Base-by-base conservation (phyloP, 1,140 invertebrate species). In the Drosophila kohkoa region DNA sequence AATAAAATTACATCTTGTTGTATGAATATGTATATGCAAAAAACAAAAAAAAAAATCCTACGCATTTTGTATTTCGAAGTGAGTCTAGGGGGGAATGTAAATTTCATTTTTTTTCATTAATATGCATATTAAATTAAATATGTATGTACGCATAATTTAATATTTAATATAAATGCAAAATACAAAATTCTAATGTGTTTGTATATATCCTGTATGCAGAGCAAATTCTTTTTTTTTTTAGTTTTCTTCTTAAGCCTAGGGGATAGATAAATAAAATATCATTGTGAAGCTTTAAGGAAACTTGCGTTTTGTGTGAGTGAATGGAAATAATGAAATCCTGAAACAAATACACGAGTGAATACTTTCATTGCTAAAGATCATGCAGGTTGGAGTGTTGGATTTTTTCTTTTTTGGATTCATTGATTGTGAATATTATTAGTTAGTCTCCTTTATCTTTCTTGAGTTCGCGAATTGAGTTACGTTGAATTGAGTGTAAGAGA, bases 81-180 rank as follows among this genome's bases (percentile, higher is more conserved):
- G 52, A 51, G 55, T 58, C 54, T 25, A 25, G 35, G 57, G 71
- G 71, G 71, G 71, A 74, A 74, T 74, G 71, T 62, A 55, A 45
- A 15, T 68, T 25, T 54, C 25, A 32, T 54, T 38, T 58, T 15
- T 48, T 32, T 54, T 41, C 30, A 25, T 58, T 45, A 43, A 51
- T 52, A 59, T 68, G 71, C 32, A 59, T 67, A 52, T 68, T 68
- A 60, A 73, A 11, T 60, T 38, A 38, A 46, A 32, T 46, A 15
- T 68, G 51, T 67, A 60, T 60, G 66, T 59, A 41, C 46, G 68
- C 32, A 45, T 74, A 74, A 74, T 74, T 75, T 25, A 25, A 75
- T 75, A 62, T 75, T 70, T 75, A 70, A 66, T 75, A 55, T 75
- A 75, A 75, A 75, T 69, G 72, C 58, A 75, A 70, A 75, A 75